phyloP scores from a whole-genome alignment of 2,113 vertebrate species.

The Manacus vitellinus region DNA sequence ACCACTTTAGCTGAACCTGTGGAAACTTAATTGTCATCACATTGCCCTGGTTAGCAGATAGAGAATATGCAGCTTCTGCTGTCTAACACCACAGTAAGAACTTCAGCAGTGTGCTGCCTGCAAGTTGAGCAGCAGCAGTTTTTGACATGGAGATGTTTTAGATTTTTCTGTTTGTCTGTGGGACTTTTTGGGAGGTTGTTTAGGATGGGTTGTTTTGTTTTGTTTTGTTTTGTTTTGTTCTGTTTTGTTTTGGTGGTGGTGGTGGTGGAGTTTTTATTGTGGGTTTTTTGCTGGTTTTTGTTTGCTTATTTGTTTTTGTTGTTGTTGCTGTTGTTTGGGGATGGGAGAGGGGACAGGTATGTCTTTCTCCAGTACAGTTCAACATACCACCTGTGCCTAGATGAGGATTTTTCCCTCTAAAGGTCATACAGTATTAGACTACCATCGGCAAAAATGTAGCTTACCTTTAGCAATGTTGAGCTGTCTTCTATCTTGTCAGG shows the following conservation, averaged over 20 bases:
- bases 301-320: background rate
- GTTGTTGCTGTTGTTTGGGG: background rate
- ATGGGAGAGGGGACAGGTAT: background rate
- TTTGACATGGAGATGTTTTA: background rate
- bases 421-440: background rate
- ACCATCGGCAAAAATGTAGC: background rate
- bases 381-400: background rate
- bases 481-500: background rate
- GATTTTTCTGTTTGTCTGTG: background rate
- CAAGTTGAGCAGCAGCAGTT: background rate
- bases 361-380: background rate
- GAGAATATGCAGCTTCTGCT: background rate
- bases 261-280: background rate
- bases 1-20: background rate
- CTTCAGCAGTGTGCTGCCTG: background rate
- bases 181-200: fast-evolving
- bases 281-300: background rate
- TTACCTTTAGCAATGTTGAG: background rate
- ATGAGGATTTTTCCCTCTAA: background rate
- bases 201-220: background rate
- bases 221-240: background rate
- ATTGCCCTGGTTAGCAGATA: background rate
- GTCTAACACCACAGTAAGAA: background rate
- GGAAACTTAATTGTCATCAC: background rate
- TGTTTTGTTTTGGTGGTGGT: background rate